Percentiles rank a stretch among this genome's conserved stretches.
Conservation (phyloP, 1,140 invertebrate genomes). For the Drosophila parvula region DNA sequence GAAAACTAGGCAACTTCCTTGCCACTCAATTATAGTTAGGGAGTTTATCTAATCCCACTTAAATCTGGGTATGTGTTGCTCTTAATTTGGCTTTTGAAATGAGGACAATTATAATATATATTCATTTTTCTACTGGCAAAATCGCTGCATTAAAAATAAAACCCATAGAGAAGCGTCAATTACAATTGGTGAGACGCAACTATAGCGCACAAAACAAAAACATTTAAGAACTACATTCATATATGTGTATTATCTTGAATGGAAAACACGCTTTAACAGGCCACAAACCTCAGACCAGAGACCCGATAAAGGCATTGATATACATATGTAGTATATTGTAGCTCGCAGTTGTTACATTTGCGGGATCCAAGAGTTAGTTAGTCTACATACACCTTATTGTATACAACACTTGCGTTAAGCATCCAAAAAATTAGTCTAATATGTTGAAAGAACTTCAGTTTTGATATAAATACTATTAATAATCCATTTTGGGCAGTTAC, state of each 20-base stretch:
- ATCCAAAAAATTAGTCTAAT: not conserved
- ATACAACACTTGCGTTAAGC: not conserved
- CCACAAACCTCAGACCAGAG: slow-evolving; percentile 16
- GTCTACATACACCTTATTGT: slow-evolving; percentile 5
- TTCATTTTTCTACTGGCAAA: not conserved
- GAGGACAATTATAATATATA: not conserved
- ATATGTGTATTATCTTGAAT: slow-evolving; percentile 1
- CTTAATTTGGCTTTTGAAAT: not conserved
- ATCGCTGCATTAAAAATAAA: not conserved
- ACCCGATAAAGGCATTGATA: not conserved
- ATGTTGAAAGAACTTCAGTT: too few relatives aligned
- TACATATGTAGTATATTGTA: not conserved
- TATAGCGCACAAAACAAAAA: not conserved
- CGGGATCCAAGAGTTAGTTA: slow-evolving; percentile 10
- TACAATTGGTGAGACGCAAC: not conserved
- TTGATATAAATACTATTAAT: not conserved
- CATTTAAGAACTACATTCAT: not conserved
- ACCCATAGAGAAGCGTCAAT: not conserved
- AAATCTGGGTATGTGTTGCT: not conserved
- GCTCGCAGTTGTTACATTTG: slow-evolving; percentile 13
- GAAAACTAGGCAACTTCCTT: not conserved
- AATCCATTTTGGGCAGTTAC: too few relatives aligned
- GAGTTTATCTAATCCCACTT: not conserved
- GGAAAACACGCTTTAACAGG: slow-evolving; percentile 14
- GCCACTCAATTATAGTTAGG: slow-evolving; percentile 1